A percentile compares a stretch with the other conserved stretches of the same genome.
Conservation (phyloP, 92 coral and sea anemone genomes). For the Actinostola sp. region DNA sequence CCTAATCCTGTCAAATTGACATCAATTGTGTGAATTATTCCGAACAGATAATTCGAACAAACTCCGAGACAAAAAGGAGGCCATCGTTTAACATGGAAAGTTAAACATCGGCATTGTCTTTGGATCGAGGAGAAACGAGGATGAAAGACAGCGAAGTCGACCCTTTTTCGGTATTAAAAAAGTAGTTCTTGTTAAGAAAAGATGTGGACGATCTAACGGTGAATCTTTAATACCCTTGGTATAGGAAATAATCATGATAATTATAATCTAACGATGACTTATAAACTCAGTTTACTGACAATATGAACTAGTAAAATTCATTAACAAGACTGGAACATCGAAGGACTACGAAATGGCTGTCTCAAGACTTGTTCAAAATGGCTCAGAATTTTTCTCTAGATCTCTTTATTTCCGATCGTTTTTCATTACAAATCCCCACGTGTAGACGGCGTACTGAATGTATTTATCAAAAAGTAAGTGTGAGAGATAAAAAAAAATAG, state of each 20-base stretch:
- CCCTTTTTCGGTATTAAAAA: too few species aligned
- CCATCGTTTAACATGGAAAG: background rate
- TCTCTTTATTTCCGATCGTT: too few species aligned
- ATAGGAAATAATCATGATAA: conserved; percentile 6
- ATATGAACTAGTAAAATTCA: conserved; percentile 15
- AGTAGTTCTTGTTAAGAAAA: too few species aligned
- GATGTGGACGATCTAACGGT: too few species aligned
- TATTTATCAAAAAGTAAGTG: conserved; percentile 5
- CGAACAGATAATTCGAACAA: conserved; percentile 17
- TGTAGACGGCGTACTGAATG: background rate
- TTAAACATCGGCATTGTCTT: too few species aligned
- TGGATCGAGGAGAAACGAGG: too few species aligned
- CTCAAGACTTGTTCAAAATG: too few species aligned
- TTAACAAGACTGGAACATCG: too few species aligned
- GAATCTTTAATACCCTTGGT: background rate
- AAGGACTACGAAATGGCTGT: too few species aligned
- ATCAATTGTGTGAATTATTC: conserved; percentile 37
- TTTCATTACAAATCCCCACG: background rate
- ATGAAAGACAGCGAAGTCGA: too few species aligned
- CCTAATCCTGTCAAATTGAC: conserved; percentile 34
- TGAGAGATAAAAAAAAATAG: background rate
- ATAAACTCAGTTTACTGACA: conserved; percentile 10
- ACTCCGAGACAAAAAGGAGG: conserved; percentile 13
- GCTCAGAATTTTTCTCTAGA: too few species aligned
- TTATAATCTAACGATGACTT: conserved; percentile 6